Conservation (phyloP, 2,113 vertebrate species). For the Theristicus caerulescens region DNA sequence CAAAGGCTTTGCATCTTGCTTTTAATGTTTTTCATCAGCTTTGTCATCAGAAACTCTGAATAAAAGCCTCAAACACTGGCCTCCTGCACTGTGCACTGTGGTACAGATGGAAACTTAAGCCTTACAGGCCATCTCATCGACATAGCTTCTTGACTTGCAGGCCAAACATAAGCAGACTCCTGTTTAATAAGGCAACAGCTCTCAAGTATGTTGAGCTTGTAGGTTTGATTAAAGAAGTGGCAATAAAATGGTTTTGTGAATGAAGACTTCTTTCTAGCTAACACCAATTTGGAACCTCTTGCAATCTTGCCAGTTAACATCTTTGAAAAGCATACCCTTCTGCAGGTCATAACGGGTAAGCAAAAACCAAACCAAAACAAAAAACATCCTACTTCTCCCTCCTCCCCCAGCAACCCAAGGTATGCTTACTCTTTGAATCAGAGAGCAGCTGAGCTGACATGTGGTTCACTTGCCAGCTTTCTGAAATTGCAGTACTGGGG, state of each 20-base stretch:
- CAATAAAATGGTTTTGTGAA: slow-evolving; percentile 13
- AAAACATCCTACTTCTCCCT: background rate
- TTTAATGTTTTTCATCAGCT: slow-evolving; percentile 34
- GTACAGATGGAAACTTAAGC: background rate
- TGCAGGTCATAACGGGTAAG: background rate
- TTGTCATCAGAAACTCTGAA: slow-evolving; percentile 9
- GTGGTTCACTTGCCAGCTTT: slow-evolving; percentile 2
- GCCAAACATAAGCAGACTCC: background rate
- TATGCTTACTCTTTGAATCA: background rate
- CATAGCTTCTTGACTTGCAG: background rate
- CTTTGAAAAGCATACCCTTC: background rate
- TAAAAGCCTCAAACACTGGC: background rate
- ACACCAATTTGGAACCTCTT: slow-evolving; percentile 23
- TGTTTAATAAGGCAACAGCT: background rate
- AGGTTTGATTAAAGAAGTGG: background rate
- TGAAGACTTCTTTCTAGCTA: background rate
- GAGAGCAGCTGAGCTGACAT: slow-evolving; percentile 59
- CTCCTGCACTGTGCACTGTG: background rate
- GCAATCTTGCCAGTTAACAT: background rate
- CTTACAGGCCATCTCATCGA: background rate
- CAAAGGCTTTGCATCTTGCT: background rate
- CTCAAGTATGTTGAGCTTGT: background rate
- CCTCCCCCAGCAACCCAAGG: background rate
- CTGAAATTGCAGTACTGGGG: slow-evolving; percentile 25
- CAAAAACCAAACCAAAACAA: background rate